Percentiles rank a stretch among this genome's conserved stretches.
Conservation (phyloP, 2,113 vertebrate genomes). For the Halcyon senegalensis region DNA sequence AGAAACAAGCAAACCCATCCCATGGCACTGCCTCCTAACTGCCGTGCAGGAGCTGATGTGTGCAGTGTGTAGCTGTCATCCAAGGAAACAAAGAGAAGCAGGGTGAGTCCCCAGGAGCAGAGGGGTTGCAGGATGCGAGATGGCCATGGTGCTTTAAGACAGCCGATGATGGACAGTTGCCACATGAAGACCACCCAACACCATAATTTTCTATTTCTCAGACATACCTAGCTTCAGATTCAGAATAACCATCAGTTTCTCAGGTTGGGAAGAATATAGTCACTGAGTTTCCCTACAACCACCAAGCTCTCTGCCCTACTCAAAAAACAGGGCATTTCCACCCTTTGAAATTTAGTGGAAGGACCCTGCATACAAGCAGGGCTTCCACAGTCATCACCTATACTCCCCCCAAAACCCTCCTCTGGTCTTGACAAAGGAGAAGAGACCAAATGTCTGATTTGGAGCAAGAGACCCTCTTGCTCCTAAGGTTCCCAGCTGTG, state of each 20-base stretch:
- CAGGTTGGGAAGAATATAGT: background rate
- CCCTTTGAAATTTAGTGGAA: background rate
- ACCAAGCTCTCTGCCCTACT: background rate
- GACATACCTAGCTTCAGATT: background rate
- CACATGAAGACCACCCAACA: background rate
- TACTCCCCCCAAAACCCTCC: background rate
- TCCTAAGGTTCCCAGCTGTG: background rate
- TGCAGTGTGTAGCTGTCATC: background rate
- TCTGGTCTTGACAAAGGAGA: background rate
- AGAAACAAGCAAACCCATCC: background rate
- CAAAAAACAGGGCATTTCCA: background rate
- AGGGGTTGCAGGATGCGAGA: background rate
- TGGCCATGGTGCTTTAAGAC: background rate
- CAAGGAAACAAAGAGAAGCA: background rate
- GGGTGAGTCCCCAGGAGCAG: background rate
- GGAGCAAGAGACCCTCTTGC: background rate
- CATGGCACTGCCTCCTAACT: background rate
- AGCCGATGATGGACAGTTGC: background rate
- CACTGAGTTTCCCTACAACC: background rate
- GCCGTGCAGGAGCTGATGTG: fast-evolving
- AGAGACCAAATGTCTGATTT: background rate
- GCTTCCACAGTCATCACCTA: background rate
- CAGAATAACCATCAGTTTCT: background rate
- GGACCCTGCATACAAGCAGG: background rate
- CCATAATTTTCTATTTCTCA: background rate